A percentile compares a stretch with the other conserved stretches of the same genome.
Conservation (phyloP, 2,113 vertebrate genomes). For the Thermophis baileyi region DNA sequence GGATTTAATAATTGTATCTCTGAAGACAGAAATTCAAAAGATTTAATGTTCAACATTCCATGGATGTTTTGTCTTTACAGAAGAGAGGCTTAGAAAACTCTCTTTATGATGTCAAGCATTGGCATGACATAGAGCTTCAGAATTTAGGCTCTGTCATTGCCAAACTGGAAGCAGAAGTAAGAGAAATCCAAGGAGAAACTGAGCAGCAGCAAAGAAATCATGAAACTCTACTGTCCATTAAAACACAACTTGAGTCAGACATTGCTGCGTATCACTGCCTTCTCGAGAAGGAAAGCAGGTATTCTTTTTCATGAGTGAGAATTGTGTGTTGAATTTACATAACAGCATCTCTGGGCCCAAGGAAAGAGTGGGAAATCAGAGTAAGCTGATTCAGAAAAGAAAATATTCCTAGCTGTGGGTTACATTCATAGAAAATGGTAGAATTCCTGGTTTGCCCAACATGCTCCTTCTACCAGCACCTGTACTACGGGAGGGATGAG, state of each 20-base stretch:
- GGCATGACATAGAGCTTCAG: conserved; percentile 91
- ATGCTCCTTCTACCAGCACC: neutral
- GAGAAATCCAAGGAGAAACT: conserved; percentile 77
- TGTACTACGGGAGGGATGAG: neutral
- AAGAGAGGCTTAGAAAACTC: conserved; percentile 91
- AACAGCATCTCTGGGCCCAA: neutral
- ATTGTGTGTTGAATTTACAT: rapidly evolving
- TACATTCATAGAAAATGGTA: neutral
- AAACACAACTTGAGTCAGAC: conserved; percentile 83
- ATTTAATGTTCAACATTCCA: neutral
- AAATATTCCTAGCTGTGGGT: neutral
- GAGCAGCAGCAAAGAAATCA: conserved; percentile 84
- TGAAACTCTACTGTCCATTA: conserved; percentile 77
- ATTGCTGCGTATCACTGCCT: conserved; percentile 83
- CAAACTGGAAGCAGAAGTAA: conserved; percentile 87
- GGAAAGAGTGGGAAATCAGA: neutral
- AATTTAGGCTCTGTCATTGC: conserved; percentile 85
- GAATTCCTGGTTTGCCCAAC: neutral
- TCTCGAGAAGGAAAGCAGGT: conserved; percentile 84
- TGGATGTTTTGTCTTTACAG: conserved; percentile 61
- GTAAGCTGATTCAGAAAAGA: neutral
- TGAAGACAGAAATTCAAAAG: neutral
- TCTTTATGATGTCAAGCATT: conserved; percentile 83
- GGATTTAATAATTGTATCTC: neutral
- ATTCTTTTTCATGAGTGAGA: conserved; percentile 7